Percentiles rank a stretch among this genome's conserved stretches.
These are phyloP conservation scores for Phocides pigmalion DNA, from an alignment of 1,140 invertebrate species.

Conservation along the genomic window DNA sequence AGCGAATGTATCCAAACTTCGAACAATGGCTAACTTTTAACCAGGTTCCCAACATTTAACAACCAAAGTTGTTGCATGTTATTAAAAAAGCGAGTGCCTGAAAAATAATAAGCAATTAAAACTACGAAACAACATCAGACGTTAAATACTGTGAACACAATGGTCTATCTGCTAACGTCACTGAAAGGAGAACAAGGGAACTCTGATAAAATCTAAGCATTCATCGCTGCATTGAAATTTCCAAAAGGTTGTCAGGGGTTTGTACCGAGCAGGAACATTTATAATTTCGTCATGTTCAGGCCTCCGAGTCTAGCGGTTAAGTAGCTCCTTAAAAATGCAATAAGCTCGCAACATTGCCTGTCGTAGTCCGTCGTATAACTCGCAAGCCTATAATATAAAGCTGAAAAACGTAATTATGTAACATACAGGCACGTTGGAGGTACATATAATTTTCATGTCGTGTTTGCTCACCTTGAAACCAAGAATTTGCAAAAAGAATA, in stretches of 20 bases:
- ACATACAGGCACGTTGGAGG: no score
- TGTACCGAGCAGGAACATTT: conserved; percentile 21
- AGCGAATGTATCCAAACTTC: conserved; percentile 12
- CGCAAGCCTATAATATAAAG: neutral
- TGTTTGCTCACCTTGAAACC: no score
- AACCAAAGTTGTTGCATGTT: conserved; percentile 24
- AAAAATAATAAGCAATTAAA: conserved; percentile 31
- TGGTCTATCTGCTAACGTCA: conserved; percentile 15
- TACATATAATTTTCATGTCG: no score
- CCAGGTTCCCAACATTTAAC: conserved; percentile 20
- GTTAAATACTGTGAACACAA: conserved; percentile 22
- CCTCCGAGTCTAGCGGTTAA: conserved; percentile 4
- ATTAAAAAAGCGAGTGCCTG: neutral
- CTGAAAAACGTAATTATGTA: no score
- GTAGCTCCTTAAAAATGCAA: conserved; percentile 29
- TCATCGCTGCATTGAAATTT: conserved; percentile 25
- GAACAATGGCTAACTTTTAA: conserved; percentile 10
- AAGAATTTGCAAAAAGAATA: no score
- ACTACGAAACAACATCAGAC: conserved; percentile 8
- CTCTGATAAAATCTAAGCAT: conserved; percentile 25
- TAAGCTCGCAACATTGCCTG: conserved; percentile 19
- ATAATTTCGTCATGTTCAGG: conserved; percentile 28
- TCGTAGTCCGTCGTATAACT: conserved; percentile 14
- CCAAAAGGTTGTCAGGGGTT: conserved; percentile 20
- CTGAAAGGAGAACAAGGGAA: conserved; percentile 27